Base-by-base conservation (phyloP, 2,113 vertebrate genomes). In the Pelmatolapia mariae region DNA sequence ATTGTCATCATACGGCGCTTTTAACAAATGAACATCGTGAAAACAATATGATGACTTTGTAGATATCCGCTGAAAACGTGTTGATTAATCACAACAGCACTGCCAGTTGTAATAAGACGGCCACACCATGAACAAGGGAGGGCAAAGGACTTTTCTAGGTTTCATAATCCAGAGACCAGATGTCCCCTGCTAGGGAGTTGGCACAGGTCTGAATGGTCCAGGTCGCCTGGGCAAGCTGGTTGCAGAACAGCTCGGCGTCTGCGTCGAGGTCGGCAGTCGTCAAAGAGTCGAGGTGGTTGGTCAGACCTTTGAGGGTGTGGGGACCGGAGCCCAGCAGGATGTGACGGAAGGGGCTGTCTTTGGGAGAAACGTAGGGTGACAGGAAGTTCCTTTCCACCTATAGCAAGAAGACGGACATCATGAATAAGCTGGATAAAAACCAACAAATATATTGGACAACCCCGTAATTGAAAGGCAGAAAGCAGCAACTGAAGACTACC, bases 201-300 rank as follows among this genome's bases (percentile, higher is more conserved):
- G 98, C 98, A 66, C 97, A 98, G 47, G 97, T 97, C 94, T 99
- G 98, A 90, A 99, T 96, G 87, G 98, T 99, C 98, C 98, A 99
- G 56, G 98, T 99, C 0, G 89, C 95, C 76, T 98, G 88, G 12
- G 98, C 98, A 57, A 99, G 96, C 95, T 98, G 97, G 87, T 97
- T 97, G 89, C 85, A 97, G 92, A 99, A 96, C 61, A 94, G 6
- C 0, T 96, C 86, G 26, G 94, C 24, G 1, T 98, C 90, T 6
- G 96, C 95, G 0, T 91, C 78, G 1, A 61, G 31, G 1, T 10
- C 11, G 9, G 90, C 57, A 4, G 3, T 19, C 52, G 2, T 89
- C 43, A 97, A 93, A 36, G 94, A 89, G 0, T 95, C 57, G 13
- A 99, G 92, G 86, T 96, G 97, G 12, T 95, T 89, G 80, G 95